Percentiles rank a stretch among this genome's conserved stretches.
These are phyloP conservation scores for Epirrita christyi DNA, from an alignment of 2,888 invertebrate species.

Conservation along the genomic window DNA sequence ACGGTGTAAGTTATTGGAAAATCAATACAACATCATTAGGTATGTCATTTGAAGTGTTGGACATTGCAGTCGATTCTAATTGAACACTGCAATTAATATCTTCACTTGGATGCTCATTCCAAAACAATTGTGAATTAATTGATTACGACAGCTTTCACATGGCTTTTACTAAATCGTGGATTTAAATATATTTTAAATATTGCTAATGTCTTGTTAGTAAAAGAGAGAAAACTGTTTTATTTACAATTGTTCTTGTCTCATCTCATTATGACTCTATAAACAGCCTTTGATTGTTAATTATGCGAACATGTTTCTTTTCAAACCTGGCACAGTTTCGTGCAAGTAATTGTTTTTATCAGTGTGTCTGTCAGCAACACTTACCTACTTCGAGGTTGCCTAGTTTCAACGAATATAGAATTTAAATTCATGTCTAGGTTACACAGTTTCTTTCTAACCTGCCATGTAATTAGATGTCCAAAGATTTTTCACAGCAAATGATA, in stretches of 20 bases:
- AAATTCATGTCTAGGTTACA: conserved; percentile 32
- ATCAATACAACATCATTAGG: too few relatives aligned
- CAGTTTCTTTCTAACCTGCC: conserved; percentile 31
- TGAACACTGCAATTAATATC: conserved; percentile 60
- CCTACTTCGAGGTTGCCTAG: conserved; percentile 9
- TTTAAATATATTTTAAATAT: background rate
- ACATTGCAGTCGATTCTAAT: conserved; percentile 36
- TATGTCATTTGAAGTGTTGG: too few relatives aligned
- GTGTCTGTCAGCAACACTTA: conserved; percentile 5
- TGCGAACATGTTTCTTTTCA: background rate
- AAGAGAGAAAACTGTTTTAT: too few relatives aligned
- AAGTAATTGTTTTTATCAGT: background rate
- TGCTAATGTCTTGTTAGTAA: too few relatives aligned
- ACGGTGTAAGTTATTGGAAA: too few relatives aligned
- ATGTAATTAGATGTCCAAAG: conserved; percentile 48
- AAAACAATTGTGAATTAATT: conserved; percentile 62
- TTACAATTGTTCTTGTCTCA: too few relatives aligned
- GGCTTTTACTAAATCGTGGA: conserved; percentile 8
- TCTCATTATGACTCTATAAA: too few relatives aligned
- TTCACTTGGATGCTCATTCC: conserved; percentile 61
- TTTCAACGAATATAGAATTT: conserved; percentile 11
- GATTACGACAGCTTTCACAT: conserved; percentile 52
- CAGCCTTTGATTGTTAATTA: too few relatives aligned
- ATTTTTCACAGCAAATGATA: conserved; percentile 47
- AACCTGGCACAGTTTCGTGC: background rate